These are phyloP conservation scores for Craniophora ligustri DNA, from an alignment of 2,888 invertebrate genomes.

Conservation along the genomic window DNA sequence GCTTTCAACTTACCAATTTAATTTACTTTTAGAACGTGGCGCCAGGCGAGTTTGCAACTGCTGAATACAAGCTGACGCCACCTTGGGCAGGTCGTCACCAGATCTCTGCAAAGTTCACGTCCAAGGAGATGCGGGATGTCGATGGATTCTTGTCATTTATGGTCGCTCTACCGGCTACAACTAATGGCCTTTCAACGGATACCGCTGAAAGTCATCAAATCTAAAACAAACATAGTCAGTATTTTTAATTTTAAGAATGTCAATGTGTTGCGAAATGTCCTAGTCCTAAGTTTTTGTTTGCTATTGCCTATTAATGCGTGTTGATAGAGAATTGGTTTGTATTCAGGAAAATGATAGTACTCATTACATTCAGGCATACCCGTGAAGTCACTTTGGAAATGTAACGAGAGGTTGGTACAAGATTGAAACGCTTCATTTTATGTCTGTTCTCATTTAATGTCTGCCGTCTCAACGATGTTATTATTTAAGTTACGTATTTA, in stretches of 20 bases:
- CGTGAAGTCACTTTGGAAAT: not conserved
- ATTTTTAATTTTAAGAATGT: constrained; percentile 5
- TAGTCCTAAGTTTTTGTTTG: constrained; percentile 1
- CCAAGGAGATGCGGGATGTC: constrained; percentile 96
- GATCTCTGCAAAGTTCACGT: constrained; percentile 95
- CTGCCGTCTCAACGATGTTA: constrained; percentile 23
- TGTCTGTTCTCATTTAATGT: not conserved
- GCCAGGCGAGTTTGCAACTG: constrained; percentile 91
- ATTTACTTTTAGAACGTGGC: constrained; percentile 64
- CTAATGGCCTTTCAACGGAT: constrained; percentile 74
- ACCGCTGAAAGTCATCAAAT: constrained; percentile 68
- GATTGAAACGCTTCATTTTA: not conserved
- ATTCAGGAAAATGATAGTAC: constrained; percentile 1
- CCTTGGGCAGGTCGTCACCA: constrained; percentile 94
- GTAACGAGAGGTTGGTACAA: not conserved
- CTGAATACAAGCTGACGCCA: constrained; percentile 93
- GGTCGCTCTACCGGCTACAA: constrained; percentile 84
- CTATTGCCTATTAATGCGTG: not conserved
- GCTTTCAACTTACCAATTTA: constrained; percentile 14
- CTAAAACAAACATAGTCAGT: constrained; percentile 43
- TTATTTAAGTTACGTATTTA: constrained; percentile 44
- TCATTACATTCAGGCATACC: constrained; percentile 2
- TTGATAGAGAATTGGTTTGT: not conserved
- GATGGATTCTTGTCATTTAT: constrained; percentile 95
- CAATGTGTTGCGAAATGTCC: not conserved